A percentile compares a stretch with the other conserved stretches of the same genome.
Conservation (phyloP, 2,888 invertebrate genomes). For the Polyommatus icarus region DNA sequence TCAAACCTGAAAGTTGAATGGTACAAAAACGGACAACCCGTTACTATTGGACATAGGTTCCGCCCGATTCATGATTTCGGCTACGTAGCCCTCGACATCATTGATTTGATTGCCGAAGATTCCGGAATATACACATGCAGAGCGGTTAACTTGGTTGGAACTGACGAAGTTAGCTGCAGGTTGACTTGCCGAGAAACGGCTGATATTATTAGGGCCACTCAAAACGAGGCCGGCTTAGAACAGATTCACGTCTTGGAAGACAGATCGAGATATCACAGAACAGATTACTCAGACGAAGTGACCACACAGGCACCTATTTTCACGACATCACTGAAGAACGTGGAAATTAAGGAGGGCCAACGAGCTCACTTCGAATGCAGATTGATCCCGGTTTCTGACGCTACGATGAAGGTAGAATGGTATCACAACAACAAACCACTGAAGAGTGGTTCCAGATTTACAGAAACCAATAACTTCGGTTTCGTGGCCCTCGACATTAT, state of each 20-base stretch:
- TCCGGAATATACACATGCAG: constrained; percentile 96
- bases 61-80: constrained; percentile 99
- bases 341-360: constrained; percentile 96
- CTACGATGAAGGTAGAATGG: constrained; percentile 97
- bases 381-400: constrained; percentile 95
- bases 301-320: constrained; percentile 96
- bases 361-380: constrained; percentile 97
- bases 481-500: constrained; percentile 98
- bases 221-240: constrained; percentile 92
- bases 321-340: constrained; percentile 93
- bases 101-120: constrained; percentile 97
- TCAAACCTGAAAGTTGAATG: constrained; percentile 97
- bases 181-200: constrained; percentile 87
- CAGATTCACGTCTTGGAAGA: constrained; percentile 95
- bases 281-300: constrained; percentile 88
- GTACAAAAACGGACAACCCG: constrained; percentile 96
- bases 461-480: constrained; percentile 97
- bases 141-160: constrained; percentile 94
- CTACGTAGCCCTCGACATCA: constrained; percentile 97
- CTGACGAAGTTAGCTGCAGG: constrained; percentile 90
- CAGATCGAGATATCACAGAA: constrained; percentile 86
- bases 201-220: constrained; percentile 91
- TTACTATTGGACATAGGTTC: constrained; percentile 96
- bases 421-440: constrained; percentile 94
- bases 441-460: constrained; percentile 96